These are phyloP conservation scores for Peromyscus melanophrys DNA, from an alignment of 2,797 vertebrate genomes.

Conservation along the genomic window DNA sequence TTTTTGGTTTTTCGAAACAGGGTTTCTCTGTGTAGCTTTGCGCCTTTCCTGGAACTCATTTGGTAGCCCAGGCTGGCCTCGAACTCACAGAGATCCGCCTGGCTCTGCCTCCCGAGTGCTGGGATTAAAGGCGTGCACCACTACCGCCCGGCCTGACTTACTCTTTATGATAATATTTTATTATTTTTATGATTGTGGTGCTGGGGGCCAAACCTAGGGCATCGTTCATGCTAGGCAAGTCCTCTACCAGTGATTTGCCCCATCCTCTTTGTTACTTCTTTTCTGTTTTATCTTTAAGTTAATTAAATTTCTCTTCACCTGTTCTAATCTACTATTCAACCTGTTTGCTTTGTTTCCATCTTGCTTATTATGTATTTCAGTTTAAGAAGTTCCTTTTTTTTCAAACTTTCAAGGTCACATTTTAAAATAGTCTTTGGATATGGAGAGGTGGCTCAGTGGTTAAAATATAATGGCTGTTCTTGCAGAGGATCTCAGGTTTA, in stretches of 20 bases:
- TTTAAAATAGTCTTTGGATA: not conserved
- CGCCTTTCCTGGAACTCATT: too few relatives aligned
- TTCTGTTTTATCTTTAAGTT: conserved; percentile 21
- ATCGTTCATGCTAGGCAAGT: not conserved
- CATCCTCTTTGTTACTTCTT: not conserved
- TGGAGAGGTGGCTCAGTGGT: not conserved
- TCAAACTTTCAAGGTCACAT: not conserved
- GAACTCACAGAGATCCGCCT: too few relatives aligned
- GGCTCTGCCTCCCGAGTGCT: too few relatives aligned
- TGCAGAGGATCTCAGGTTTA: not conserved
- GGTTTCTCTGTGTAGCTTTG: too few relatives aligned
- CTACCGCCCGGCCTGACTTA: too few relatives aligned
- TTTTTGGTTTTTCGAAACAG: too few relatives aligned
- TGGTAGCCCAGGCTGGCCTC: too few relatives aligned
- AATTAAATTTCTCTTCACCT: conserved; percentile 16
- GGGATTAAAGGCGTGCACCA: too few relatives aligned
- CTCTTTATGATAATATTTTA: not conserved
- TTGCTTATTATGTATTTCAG: not conserved
- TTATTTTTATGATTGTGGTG: not conserved
- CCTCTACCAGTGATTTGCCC: not conserved
- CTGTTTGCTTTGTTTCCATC: not conserved
- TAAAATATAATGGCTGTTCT: not conserved
- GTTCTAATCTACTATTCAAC: not conserved
- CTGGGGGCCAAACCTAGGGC: not conserved
- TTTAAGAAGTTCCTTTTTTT: conserved; percentile 18